Conservation (phyloP, 2,888 invertebrate species). For the Seira sanloemensis region DNA sequence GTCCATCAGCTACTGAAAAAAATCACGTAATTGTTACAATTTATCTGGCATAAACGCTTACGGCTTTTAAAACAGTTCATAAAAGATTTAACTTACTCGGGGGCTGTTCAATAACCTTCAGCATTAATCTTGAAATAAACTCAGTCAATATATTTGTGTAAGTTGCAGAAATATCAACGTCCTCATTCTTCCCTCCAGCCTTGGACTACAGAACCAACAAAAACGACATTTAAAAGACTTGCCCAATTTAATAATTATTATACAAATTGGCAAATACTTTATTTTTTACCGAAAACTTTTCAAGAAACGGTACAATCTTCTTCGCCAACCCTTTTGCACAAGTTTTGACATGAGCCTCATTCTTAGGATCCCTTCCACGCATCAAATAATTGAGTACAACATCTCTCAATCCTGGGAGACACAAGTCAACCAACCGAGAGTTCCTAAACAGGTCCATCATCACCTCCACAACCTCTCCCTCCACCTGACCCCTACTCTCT, state of each 20-base stretch:
- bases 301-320: constrained; percentile 65
- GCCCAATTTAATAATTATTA: too few relatives aligned
- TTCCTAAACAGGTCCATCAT: constrained; percentile 63
- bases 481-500: background rate
- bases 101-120: constrained; percentile 47
- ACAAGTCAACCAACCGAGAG: constrained; percentile 58
- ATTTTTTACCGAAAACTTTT: constrained; percentile 63
- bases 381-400: constrained; percentile 69
- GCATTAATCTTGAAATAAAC: constrained; percentile 58
- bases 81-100: background rate
- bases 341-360: constrained; percentile 66
- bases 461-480: constrained; percentile 60
- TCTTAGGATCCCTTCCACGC: constrained; percentile 68
- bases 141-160: constrained; percentile 64
- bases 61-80: too few relatives aligned
- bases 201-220: constrained; percentile 36
- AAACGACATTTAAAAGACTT: background rate
- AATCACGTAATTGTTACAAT: too few relatives aligned
- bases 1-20: constrained; percentile 22
- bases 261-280: too few relatives aligned
- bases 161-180: constrained; percentile 59
- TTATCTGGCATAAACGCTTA: too few relatives aligned
- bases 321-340: constrained; percentile 66
- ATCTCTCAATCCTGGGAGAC: constrained; percentile 64
- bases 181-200: constrained; percentile 43